Conservation (phyloP, 2,797 vertebrate species). For the Hemibagrus guttatus region DNA sequence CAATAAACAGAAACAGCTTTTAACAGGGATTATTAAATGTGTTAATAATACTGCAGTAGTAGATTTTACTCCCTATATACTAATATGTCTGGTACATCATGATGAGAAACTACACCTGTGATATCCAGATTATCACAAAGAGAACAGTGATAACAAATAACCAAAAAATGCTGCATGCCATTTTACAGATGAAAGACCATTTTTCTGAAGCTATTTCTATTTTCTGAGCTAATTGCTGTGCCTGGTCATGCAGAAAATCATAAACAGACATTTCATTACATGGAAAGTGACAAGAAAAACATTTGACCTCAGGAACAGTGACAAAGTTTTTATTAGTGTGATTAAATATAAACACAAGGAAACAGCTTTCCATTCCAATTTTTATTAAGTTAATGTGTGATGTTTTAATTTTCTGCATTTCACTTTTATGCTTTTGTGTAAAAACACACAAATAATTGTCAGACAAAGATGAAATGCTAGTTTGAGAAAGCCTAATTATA, state of each 20-base stretch:
- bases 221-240: slow-evolving; percentile 68
- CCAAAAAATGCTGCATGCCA: not conserved
- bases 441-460: not conserved
- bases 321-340: not conserved
- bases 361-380: too few species aligned
- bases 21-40: not conserved
- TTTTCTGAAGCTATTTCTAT: slow-evolving; percentile 63
- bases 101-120: not conserved
- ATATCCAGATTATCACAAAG: not conserved
- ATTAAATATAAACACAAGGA: not conserved
- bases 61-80: not conserved
- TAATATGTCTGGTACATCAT: not conserved
- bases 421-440: not conserved
- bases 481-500: not conserved
- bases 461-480: not conserved
- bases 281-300: not conserved
- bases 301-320: too few species aligned
- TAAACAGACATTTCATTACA: not conserved
- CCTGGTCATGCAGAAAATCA: slow-evolving; percentile 75
- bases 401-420: too few species aligned
- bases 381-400: too few species aligned
- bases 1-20: too few species aligned
- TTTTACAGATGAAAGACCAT: slow-evolving; percentile 39
- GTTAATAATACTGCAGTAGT: not conserved
- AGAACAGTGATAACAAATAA: not conserved